phyloP scores from a whole-genome alignment of 2,888 invertebrate genomes.

The Eupithecia inturbata region DNA sequence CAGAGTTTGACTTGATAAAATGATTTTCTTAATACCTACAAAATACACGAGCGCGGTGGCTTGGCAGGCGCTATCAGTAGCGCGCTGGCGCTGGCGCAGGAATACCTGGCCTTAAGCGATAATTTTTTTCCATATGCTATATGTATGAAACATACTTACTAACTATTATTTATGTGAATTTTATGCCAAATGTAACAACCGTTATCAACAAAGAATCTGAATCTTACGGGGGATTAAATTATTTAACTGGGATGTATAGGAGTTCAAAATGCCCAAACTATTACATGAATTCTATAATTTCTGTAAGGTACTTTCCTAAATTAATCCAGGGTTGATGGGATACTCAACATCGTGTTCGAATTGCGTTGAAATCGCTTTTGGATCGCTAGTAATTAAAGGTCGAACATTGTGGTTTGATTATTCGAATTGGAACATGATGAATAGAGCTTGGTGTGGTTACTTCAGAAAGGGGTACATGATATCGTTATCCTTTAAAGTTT shows the following conservation, averaged over 20 bases:
- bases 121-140: too few relatives aligned
- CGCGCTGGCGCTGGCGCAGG: too few relatives aligned
- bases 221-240: background rate
- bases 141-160: too few relatives aligned
- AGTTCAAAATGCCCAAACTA: constrained; percentile 9
- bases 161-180: too few relatives aligned
- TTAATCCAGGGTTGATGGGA: constrained; percentile 46
- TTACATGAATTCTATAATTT: background rate
- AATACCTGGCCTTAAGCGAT: too few relatives aligned
- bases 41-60: too few relatives aligned
- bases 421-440: constrained; percentile 17
- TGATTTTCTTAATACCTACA: too few relatives aligned
- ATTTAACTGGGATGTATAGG: background rate
- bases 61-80: too few relatives aligned
- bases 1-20: too few relatives aligned
- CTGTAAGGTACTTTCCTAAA: background rate
- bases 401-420: constrained; percentile 43
- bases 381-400: constrained; percentile 45
- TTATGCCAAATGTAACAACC: too few relatives aligned
- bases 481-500: background rate
- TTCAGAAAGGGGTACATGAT: too few relatives aligned
- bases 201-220: too few relatives aligned
- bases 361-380: constrained; percentile 38
- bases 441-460: background rate
- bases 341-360: constrained; percentile 40